A percentile compares a stretch with the other conserved stretches of the same genome.
These are phyloP conservation scores for Athetis lepigone DNA, from an alignment of 2,888 invertebrate genomes.

Conservation along the genomic window DNA sequence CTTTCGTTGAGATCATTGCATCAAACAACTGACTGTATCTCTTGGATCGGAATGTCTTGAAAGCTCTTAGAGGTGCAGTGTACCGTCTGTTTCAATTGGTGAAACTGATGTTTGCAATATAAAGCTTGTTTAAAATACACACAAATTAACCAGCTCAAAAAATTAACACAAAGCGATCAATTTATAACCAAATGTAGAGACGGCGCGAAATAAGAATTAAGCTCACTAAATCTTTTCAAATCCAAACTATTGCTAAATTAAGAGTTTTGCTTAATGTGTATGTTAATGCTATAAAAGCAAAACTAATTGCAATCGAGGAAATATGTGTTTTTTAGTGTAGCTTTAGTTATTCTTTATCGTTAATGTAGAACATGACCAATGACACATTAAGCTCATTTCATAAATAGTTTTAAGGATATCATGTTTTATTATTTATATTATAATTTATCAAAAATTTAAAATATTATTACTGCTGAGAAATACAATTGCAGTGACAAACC, in stretches of 20 bases:
- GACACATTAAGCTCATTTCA: constrained; percentile 32
- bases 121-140: constrained; percentile 9
- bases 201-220: constrained; percentile 24
- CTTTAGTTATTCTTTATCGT: constrained; percentile 12
- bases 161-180: constrained; percentile 10
- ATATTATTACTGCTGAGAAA: constrained; percentile 8
- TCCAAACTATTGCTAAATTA: constrained; percentile 6
- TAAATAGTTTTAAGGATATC: constrained; percentile 32
- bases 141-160: background rate
- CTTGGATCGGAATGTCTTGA: constrained; percentile 51
- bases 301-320: background rate
- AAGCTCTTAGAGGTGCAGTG: constrained; percentile 54
- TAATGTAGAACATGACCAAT: constrained; percentile 19
- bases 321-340: background rate
- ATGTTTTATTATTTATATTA: no score
- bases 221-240: background rate
- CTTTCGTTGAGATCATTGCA: constrained; percentile 43
- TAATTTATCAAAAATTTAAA: no score
- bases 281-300: background rate
- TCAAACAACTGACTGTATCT: constrained; percentile 54
- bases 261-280: constrained; percentile 2
- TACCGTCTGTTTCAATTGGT: constrained; percentile 53
- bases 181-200: constrained; percentile 30
- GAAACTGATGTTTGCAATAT: constrained; percentile 12
- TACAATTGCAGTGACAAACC: constrained; percentile 15